Evolutionary conservation across 2,888 invertebrate genomes (phyloP).

Genomic region (Holacanthella duospinosa): DNA sequence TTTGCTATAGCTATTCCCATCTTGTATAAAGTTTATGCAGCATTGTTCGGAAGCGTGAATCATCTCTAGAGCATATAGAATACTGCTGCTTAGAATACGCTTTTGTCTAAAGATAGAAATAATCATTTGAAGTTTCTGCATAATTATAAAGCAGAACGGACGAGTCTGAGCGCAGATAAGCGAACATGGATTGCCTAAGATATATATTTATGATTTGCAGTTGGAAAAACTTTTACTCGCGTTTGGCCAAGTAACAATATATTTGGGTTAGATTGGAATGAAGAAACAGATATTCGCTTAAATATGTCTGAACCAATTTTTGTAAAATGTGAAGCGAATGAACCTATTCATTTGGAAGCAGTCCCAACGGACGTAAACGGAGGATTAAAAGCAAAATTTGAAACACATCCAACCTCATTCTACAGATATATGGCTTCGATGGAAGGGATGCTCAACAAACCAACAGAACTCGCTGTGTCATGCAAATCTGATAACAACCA

Average conservation of each 20-base stretch:
- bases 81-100: too few species aligned
- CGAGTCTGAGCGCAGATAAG: too few species aligned
- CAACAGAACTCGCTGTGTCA: neutral
- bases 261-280: neutral
- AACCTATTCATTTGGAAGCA: neutral
- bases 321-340: neutral
- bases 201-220: too few species aligned
- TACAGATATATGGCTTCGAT: neutral
- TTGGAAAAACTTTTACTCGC: neutral
- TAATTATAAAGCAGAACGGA: too few species aligned
- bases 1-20: too few species aligned
- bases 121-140: too few species aligned
- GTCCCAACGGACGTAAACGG: neutral
- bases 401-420: neutral
- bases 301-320: neutral
- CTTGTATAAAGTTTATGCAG: too few species aligned
- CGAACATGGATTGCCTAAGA: too few species aligned
- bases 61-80: too few species aligned
- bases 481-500: neutral
- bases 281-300: neutral
- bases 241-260: neutral
- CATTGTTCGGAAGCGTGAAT: too few species aligned
- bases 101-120: too few species aligned
- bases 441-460: neutral
- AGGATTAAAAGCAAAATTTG: neutral